A percentile compares a stretch with the other conserved stretches of the same genome.
These are phyloP conservation scores for Stomatorhinus walkeri DNA, from an alignment of 2,797 vertebrate species.

Conservation along the genomic window DNA sequence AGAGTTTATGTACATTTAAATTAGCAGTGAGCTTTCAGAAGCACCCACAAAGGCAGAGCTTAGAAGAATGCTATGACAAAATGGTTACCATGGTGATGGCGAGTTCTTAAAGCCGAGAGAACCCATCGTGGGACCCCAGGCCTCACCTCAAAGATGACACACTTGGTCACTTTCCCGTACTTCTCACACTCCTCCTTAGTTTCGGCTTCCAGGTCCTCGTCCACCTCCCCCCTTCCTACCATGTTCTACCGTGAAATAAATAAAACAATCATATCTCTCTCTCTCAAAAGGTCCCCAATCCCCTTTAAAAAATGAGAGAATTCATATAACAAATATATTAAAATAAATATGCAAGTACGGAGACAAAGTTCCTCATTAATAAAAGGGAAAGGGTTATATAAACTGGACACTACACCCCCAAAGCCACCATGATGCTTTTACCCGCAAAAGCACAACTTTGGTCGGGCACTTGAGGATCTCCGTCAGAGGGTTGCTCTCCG, in stretches of 20 bases:
- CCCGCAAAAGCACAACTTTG: constrained; percentile 92
- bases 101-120: neutral
- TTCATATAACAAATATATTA: neutral
- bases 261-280: neutral
- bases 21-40: neutral
- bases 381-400: neutral
- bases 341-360: neutral
- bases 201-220: constrained; percentile 92
- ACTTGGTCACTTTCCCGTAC: constrained; percentile 94
- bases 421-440: constrained; percentile 38
- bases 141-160: constrained; percentile 94
- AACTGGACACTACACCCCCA: neutral
- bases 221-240: constrained; percentile 92
- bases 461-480: constrained; percentile 97
- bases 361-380: neutral
- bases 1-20: neutral
- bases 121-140: neutral
- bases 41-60: neutral
- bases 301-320: neutral
- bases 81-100: neutral
- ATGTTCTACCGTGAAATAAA: constrained; percentile 72
- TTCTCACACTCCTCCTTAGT: constrained; percentile 98
- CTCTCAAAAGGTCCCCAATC: neutral
- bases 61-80: neutral
- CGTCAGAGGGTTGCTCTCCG: constrained; percentile 87